Evolutionary conservation across 2,113 vertebrate genomes (phyloP), one percentile per base, ranked within the genome.

Genomic region (Oryzias melastigma): DNA sequence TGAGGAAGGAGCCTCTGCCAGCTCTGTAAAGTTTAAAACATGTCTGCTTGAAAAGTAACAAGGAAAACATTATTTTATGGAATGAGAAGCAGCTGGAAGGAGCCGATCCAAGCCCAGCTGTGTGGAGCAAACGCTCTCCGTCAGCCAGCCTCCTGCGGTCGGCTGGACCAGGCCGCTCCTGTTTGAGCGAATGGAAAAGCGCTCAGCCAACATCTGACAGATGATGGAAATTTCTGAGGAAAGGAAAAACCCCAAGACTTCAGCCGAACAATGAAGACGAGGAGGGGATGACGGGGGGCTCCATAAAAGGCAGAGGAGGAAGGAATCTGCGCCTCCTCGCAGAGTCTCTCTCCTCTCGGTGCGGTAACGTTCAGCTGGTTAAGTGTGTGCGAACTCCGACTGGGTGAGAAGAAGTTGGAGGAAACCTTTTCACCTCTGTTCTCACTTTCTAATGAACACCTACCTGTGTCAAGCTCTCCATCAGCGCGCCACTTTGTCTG

Each of bases 161-260:
- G 62, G 67, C 55, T 3, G 20, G 35, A 16, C 44, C 54, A 52
- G n/a, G n/a, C 55, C 64, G 42, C 3, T 35, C 27, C 51, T 57
- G 51, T 65, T 54, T 82, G 78, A 73, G 55, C 52, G 55, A 75
- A 71, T 67, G 71, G 78, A 73, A 83, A 73, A 58, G 22, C 18
- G 24, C 7, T 35, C 48, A 53, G 75, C 77, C 81, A 35, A 35
- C 35, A 12, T 73, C 49, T 71, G 65, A 80, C 42, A 35, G 50
- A 77, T 47, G 35, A 71, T 52, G 71, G 70, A 76, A 63, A 78
- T 65, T 62, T 62, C 54, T 22, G 40, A 44, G 61, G 54, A 72
- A 65, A 5, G 16, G n/a, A 0, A 6, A 42, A 41, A 53, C 64
- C 35, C 19, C 25, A 63, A 46, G 53, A 35, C 59, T 52, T 7